Percentiles rank a stretch among this genome's conserved stretches.
Conservation (phyloP, 1,140 invertebrate genomes). For the Heliconius hermathena region DNA sequence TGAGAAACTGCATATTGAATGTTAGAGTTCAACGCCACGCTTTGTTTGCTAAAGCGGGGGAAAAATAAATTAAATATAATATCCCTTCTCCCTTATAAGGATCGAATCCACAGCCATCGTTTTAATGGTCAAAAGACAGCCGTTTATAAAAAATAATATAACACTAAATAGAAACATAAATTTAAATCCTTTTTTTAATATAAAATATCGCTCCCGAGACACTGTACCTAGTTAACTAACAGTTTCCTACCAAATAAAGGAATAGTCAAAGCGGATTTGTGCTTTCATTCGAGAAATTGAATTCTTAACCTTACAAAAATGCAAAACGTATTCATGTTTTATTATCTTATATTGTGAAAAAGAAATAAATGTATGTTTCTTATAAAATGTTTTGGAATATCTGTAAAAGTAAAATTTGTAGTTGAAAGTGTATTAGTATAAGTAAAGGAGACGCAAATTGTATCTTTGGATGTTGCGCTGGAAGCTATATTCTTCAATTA, state of each 20-base stretch:
- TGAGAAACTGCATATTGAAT: too few relatives aligned
- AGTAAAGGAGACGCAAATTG: too few relatives aligned
- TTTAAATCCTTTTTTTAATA: background rate
- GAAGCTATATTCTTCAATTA: too few relatives aligned
- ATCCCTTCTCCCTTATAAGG: too few relatives aligned
- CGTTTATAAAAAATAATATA: background rate
- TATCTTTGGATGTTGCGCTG: too few relatives aligned
- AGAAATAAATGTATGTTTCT: background rate
- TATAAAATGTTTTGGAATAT: background rate
- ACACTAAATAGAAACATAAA: background rate
- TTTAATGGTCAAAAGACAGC: too few relatives aligned
- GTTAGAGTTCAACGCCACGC: too few relatives aligned
- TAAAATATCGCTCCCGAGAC: background rate
- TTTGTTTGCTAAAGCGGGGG: too few relatives aligned
- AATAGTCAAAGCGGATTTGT: background rate
- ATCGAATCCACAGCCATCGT: too few relatives aligned
- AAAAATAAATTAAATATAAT: too few relatives aligned
- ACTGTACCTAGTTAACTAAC: background rate
- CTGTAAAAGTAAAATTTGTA: background rate
- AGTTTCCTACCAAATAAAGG: constrained; percentile 6
- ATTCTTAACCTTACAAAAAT: constrained; percentile 4
- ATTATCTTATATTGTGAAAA: too few relatives aligned
- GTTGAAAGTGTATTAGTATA: too few relatives aligned
- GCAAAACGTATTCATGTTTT: constrained; percentile 1
- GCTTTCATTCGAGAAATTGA: constrained; percentile 8